These are phyloP conservation scores for Chascanopsetta lugubris DNA, from an alignment of 2,113 vertebrate species.

Conservation along the genomic window DNA sequence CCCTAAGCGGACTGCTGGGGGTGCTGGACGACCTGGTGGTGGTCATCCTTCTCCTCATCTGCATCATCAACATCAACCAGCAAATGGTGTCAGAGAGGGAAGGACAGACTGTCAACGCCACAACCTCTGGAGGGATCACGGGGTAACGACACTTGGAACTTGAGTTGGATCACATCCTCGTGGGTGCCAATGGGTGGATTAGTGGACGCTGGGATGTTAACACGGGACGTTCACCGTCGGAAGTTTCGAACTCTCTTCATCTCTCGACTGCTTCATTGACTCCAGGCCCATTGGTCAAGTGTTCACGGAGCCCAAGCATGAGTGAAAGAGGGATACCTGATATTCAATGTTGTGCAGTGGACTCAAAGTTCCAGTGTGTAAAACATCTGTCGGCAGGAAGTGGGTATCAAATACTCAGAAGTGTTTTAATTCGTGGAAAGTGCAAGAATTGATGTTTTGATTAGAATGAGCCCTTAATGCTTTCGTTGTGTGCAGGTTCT, in stretches of 20 bases:
- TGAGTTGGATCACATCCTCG: constrained; percentile 33
- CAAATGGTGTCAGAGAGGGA: constrained; percentile 76
- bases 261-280: constrained; percentile 18
- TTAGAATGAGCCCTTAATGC: no score
- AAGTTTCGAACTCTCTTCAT: constrained; percentile 5
- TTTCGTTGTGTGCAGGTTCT: no score
- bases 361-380: no score
- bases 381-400: no score
- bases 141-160: constrained; percentile 38
- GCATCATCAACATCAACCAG: constrained; percentile 83
- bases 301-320: constrained; percentile 40
- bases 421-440: no score
- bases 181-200: constrained; percentile 20
- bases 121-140: constrained; percentile 50
- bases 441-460: no score
- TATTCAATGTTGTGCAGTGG: not conserved
- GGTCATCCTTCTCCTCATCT: constrained; percentile 84
- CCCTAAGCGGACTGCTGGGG: constrained; percentile 78
- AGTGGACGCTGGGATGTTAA: constrained; percentile 22
- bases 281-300: constrained; percentile 19
- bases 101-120: constrained; percentile 23
- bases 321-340: not conserved
- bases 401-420: no score
- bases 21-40: constrained; percentile 82
- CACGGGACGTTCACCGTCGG: not conserved